Evolutionary conservation across 2,797 vertebrate species (phyloP), one percentile per base, ranked within the genome.

Genomic region (Oreochromis grahami): DNA sequence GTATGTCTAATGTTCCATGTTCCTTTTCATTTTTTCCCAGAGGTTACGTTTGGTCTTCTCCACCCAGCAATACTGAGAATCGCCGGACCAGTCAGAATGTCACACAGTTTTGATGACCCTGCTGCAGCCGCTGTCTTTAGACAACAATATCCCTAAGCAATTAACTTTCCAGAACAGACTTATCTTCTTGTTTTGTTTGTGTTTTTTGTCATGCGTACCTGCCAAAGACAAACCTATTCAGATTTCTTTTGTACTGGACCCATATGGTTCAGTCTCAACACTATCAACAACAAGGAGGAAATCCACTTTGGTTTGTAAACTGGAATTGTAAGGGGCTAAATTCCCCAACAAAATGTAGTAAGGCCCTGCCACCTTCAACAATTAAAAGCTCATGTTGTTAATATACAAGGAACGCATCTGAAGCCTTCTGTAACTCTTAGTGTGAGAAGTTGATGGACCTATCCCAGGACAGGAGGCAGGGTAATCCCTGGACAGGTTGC

Each of bases 191-290:
- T 6, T 68, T 68, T 41, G 63, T 68, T 68, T 14, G 36, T 68
- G 36, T 14, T 41, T 0, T 65, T 15, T 68, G 12, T 24, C 36
- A 68, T 41, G 36, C n/a, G 3, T 68, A 8, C 36, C 12, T 24
- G 34, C 0, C 5, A 0, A 41, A 68, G 12, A 68, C 63, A 68
- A 21, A 14, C 12, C 36, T 68, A 68, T 68, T 41, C 60, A 21
- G 36, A 41, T 14, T 68, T 41, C 60, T 68, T 68, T 68, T 41
- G 60, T 41, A 24, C 36, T 68, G 1, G 1, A 0, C n/a, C 7
- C 36, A 68, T 24, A 68, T 41, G 12, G 36, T 68, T 41, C 36
- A 68, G 36, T 24, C n/a, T 68, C 36, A 68, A 68, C 60, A 9
- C 34, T 41, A 68, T 24, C 36, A 24, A 65, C 60, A 41, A 21